Evolutionary conservation across 2,888 invertebrate genomes (phyloP).

Genomic region (Euproctis similis): DNA sequence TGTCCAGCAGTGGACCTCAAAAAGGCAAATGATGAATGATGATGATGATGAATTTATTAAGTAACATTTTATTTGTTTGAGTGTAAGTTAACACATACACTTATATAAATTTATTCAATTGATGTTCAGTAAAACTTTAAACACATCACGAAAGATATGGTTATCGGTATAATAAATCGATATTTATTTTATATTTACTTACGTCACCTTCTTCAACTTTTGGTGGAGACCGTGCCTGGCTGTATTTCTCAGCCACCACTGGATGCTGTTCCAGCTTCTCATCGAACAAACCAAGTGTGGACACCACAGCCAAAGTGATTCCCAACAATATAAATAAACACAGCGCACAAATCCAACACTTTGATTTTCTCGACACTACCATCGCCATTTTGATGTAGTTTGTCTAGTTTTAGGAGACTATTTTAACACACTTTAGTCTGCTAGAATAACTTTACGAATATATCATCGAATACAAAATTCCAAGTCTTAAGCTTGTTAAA

Average conservation of each 20-base stretch:
- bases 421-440: conserved; percentile 24
- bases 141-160: no score
- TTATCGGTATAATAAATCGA: not conserved
- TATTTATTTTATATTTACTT: conserved; percentile 22
- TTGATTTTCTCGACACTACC: conserved; percentile 54
- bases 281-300: conserved; percentile 37
- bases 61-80: no score
- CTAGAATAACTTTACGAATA: no score
- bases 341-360: conserved; percentile 48
- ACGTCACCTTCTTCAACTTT: conserved; percentile 30
- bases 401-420: conserved; percentile 7
- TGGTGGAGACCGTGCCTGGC: conserved; percentile 33
- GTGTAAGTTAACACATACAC: no score
- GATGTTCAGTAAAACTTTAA: no score
- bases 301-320: conserved; percentile 47
- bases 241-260: conserved; percentile 49
- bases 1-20: no score
- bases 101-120: no score
- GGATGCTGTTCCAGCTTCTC: conserved; percentile 28
- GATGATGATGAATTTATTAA: no score
- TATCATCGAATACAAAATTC: no score
- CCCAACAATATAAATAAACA: conserved; percentile 45
- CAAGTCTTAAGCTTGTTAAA: no score
- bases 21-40: no score
- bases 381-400: conserved; percentile 50